Evolutionary conservation across 2,113 vertebrate genomes (phyloP), one percentile per base, ranked within the genome.

Genomic region (Eclectus roratus): DNA sequence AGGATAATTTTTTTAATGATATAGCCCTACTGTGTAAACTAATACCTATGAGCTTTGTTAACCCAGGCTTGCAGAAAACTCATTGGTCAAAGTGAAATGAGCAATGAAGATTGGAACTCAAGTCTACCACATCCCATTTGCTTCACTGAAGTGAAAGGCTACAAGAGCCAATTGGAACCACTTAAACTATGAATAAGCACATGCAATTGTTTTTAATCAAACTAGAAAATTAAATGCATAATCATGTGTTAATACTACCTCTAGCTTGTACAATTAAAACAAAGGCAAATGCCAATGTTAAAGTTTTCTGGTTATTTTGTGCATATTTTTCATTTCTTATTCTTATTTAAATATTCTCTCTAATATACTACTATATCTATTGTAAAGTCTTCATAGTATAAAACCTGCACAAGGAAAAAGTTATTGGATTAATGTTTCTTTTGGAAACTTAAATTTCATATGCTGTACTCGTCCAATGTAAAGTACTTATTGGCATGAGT

Each of bases 151-250:
- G 66, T 77, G 52, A 96, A 84, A 84, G 92, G 53, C 58, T 89
- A 83, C 58, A 94, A 85, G 29, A 85, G 89, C 79, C 80, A 89
- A 39, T 5, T 77, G 89, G 81, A 94, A 80, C 23, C 63, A 89
- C 80, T 83, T 63, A 85, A 91, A 80, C 58, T 58, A 53, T 13
- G 55, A 95, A 90, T 44, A 85, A 94, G 37, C 33, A 72, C 41
- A 82, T 55, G 23, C 25, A 73, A 72, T 77, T 91, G 69, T 63
- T 94, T 95, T 91, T 77, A 89, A 95, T 80, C 49, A 94, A 89
- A 66, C 37, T 53, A 80, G 79, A 82, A 88, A 94, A 94, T 85
- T 35, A 94, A 91, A 91, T 77, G 79, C 41, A 93, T 66, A 87
- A 85, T 76, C 63, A 66, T 49, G 44, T 85, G 49, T 52, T 85